Base-by-base conservation (phyloP, 2,113 vertebrate genomes). In the Arenaria interpres region DNA sequence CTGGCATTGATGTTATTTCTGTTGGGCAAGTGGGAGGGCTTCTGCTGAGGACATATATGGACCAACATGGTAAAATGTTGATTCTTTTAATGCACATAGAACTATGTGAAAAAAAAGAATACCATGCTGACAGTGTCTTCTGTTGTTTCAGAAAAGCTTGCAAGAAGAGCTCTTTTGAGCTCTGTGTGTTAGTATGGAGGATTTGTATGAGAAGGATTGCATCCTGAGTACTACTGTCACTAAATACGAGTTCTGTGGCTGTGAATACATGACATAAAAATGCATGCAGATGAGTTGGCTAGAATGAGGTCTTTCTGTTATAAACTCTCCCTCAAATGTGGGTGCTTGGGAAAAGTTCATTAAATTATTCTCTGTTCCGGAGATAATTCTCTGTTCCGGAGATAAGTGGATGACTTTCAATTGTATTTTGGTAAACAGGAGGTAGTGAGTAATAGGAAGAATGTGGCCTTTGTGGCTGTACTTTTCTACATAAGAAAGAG, bases 351-450 rank as follows among this genome's bases (percentile, higher is more conserved):
- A 90, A 83, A 96, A 91, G 75, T 95, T 95, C 23, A 59, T 89
- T 51, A 67, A 81, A 46, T 88, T 73, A 30, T 46, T 74, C 74
- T 62, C 35, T 37, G 22, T 73, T 93, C 45, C 48, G 50, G 56
- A 77, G 67, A 77, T 51, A 85, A 90, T 46, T 74, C 74, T 62
- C 35, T 37, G 22, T 73, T 93, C 45, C 48, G 50, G 56, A 77
- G 67, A 77, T 51, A 85, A 90, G 91, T 27, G 69, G 41, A 56
- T 83, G 82, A 72, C 85, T 92, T 96, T 91, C 77, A 85, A 5
- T 69, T 85, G 64, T 80, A 33, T 88, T 91, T 89, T 69, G 45
- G 82, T 95, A 96, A 96, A 95, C 85, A 96, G 88, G 89, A 96
- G 94, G 62, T 60, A 33, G 45, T 92, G 89, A 95, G 66, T 94